Evolutionary conservation across 1,140 invertebrate species (phyloP).

Genomic region (Ptiloglossa arizonensis): DNA sequence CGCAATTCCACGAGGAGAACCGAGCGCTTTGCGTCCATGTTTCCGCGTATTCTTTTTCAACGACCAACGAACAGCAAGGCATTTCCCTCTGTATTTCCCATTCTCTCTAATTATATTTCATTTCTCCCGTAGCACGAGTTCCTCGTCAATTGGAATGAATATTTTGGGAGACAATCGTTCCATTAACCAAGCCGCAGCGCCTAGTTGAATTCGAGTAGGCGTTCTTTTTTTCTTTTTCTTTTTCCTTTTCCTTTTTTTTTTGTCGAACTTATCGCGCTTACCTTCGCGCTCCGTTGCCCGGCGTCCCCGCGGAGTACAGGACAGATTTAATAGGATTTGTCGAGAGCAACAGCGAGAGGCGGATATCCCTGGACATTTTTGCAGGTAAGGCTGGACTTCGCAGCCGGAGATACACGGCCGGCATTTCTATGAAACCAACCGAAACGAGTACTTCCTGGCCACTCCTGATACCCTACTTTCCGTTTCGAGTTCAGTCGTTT

Average conservation of each 20-base stretch:
- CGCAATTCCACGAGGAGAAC: background rate
- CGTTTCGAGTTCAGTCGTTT: background rate
- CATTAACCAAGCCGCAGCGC: slow-evolving; percentile 43
- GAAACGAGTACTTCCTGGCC: background rate
- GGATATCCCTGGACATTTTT: slow-evolving; percentile 51
- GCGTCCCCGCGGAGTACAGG: slow-evolving; percentile 9
- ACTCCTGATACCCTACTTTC: background rate
- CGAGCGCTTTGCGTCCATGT: background rate
- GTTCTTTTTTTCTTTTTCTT: background rate
- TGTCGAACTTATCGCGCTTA: slow-evolving; percentile 43
- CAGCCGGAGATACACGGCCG: background rate
- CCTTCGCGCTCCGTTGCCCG: slow-evolving; percentile 25
- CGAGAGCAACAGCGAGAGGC: slow-evolving; percentile 26
- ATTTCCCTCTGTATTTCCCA: background rate
- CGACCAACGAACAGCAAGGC: background rate
- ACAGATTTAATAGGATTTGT: slow-evolving; percentile 54
- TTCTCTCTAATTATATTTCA: slow-evolving; percentile 37
- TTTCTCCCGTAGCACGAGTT: background rate
- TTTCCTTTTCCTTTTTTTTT: slow-evolving; percentile 15
- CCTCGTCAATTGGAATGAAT: slow-evolving; percentile 43
- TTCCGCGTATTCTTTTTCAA: background rate
- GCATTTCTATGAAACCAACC: slow-evolving; percentile 22
- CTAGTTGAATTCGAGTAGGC: slow-evolving; percentile 43
- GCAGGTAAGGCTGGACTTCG: slow-evolving; percentile 1
- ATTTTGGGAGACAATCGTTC: slow-evolving; percentile 51